Evolutionary conservation across 2,113 vertebrate genomes (phyloP).

Genomic region (Ammodytes dubius): DNA sequence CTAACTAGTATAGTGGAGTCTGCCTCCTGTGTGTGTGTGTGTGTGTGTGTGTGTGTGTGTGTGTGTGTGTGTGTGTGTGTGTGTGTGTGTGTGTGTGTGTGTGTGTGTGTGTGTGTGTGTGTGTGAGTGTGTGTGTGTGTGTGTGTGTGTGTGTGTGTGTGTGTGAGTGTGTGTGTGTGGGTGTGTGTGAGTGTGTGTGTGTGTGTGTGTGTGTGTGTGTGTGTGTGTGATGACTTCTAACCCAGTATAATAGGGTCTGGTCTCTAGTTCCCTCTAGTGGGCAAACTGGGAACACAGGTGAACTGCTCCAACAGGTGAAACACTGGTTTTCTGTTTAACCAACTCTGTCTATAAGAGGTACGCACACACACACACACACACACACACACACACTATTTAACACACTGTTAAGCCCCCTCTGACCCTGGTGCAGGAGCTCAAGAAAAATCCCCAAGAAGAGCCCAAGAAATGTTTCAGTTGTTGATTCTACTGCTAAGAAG

Average conservation of each 20-base stretch:
- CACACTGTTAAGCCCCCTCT: too few species aligned
- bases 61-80: background rate
- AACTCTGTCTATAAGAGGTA: background rate
- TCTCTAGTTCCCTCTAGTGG: slow-evolving; percentile 66
- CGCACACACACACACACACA: too few species aligned
- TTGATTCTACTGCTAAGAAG: too few species aligned
- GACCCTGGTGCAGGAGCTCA: too few species aligned
- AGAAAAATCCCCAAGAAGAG: too few species aligned
- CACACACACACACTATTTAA: too few species aligned
- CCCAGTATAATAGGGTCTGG: background rate
- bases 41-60: background rate
- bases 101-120: background rate
- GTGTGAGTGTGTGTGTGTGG: background rate
- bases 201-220: slow-evolving; percentile 2
- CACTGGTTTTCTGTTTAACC: background rate
- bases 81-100: background rate
- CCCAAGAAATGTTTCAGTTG: too few species aligned
- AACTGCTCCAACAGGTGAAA: slow-evolving; percentile 32
- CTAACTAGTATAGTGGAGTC: too few species aligned
- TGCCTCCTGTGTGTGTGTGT: background rate
- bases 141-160: too few species aligned
- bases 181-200: background rate
- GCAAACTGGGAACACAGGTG: slow-evolving; percentile 60
- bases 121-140: background rate
- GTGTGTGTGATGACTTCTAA: background rate